These are phyloP conservation scores for Plodia interpunctella DNA, from an alignment of 1,140 invertebrate genomes.

Conservation along the genomic window DNA sequence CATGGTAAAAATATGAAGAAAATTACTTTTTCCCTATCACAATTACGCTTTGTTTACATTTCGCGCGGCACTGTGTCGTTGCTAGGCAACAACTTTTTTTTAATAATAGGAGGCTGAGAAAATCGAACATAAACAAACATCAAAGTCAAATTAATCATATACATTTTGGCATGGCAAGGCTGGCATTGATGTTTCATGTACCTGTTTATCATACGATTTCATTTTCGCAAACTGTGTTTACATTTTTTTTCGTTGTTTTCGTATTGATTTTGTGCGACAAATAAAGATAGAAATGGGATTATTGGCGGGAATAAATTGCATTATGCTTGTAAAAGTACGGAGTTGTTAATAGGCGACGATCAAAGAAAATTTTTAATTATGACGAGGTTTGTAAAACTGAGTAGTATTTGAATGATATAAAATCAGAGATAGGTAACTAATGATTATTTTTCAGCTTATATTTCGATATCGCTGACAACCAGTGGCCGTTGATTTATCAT, in stretches of 20 bases:
- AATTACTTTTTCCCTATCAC: background rate
- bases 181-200: too few species aligned
- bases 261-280: background rate
- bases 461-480: constrained; percentile 63
- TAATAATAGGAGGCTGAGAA: background rate
- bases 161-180: too few species aligned
- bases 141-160: background rate
- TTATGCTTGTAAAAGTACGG: too few species aligned
- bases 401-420: background rate
- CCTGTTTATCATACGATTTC: too few species aligned
- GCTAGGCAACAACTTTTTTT: constrained; percentile 34
- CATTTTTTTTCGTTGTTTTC: too few species aligned
- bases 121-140: background rate
- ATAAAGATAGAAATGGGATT: background rate
- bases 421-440: background rate
- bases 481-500: constrained; percentile 87
- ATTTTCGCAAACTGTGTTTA: too few species aligned
- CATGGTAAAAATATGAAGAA: background rate
- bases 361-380: background rate
- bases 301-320: too few species aligned
- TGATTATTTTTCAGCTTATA: constrained; percentile 46
- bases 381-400: constrained; percentile 9
- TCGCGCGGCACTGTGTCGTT: constrained; percentile 43
- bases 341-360: too few species aligned
- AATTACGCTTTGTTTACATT: constrained; percentile 50